phyloP scores from a whole-genome alignment of 2,113 vertebrate genomes.

The Siniperca knerii region DNA sequence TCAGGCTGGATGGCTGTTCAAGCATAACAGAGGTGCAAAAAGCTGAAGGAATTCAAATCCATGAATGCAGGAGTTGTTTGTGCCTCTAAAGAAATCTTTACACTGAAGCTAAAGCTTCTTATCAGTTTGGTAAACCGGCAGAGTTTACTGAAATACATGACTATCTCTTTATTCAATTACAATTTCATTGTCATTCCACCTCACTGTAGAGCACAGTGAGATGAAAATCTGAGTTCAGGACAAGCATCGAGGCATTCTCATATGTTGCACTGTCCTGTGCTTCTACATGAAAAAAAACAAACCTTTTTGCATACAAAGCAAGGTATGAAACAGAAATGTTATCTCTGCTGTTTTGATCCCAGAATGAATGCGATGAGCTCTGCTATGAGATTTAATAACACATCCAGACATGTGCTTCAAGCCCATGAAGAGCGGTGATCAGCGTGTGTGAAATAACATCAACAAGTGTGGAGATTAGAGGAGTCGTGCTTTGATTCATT shows the following conservation, averaged over 20 bases:
- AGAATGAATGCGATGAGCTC: slow-evolving; percentile 66
- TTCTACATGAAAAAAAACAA: slow-evolving; percentile 16
- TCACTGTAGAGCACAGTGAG: slow-evolving; percentile 48
- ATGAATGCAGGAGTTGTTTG: slow-evolving; percentile 45
- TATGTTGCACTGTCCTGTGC: slow-evolving; percentile 52
- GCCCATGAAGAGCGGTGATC: slow-evolving; percentile 72
- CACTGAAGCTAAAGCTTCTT: slow-evolving; percentile 66
- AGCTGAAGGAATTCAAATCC: slow-evolving; percentile 49
- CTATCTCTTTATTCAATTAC: slow-evolving; percentile 69
- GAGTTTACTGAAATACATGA: slow-evolving; percentile 62
- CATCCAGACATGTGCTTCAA: slow-evolving; percentile 67
- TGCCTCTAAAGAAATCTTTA: slow-evolving; percentile 63
- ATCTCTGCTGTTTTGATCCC: slow-evolving; percentile 68
- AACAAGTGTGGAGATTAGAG: slow-evolving; percentile 76
- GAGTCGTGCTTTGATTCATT: slow-evolving; percentile 74
- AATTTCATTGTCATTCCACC: slow-evolving; percentile 59
- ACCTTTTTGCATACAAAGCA: slow-evolving; percentile 59
- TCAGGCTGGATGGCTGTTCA: slow-evolving; percentile 22
- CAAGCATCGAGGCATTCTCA: slow-evolving; percentile 47
- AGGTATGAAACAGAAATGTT: slow-evolving; percentile 60
- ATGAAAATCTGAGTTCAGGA: slow-evolving; percentile 65
- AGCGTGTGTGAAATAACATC: slow-evolving; percentile 75
- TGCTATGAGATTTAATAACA: slow-evolving; percentile 73
- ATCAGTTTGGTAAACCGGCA: slow-evolving; percentile 55
- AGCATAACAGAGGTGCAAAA: slow-evolving; percentile 40